These are phyloP conservation scores for Orius laevigatus DNA, from an alignment of 1,140 invertebrate species.

Conservation along the genomic window DNA sequence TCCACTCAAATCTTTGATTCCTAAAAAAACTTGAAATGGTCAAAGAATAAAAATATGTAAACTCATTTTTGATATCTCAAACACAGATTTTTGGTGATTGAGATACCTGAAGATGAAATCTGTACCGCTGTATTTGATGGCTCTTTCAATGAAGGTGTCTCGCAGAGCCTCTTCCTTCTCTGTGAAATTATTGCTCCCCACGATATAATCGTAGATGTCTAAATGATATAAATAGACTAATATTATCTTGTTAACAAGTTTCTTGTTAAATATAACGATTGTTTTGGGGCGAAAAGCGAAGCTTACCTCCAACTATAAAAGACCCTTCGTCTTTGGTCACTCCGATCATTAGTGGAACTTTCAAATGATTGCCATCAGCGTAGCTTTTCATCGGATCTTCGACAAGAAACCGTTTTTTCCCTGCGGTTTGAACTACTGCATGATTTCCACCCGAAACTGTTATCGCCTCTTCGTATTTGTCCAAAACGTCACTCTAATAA, in stretches of 20 bases:
- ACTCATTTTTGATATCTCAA: background rate
- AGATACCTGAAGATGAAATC: too few species aligned
- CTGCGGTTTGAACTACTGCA: conserved; percentile 19
- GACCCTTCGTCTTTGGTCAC: conserved; percentile 24
- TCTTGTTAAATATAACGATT: background rate
- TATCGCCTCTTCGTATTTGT: conserved; percentile 16
- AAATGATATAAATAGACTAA: conserved; percentile 11
- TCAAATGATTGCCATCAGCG: conserved; percentile 17
- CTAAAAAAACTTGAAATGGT: conserved; percentile 11
- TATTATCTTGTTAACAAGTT: conserved; percentile 1
- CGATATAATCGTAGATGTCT: conserved; percentile 21
- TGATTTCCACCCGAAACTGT: conserved; percentile 21
- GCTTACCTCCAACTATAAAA: conserved; percentile 22
- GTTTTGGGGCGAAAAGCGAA: background rate
- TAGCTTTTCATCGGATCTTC: conserved; percentile 19
- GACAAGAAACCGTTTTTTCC: conserved; percentile 15
- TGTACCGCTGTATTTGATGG: conserved; percentile 21
- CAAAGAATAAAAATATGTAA: background rate
- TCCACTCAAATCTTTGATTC: conserved; percentile 21
- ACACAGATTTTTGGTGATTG: too few species aligned
- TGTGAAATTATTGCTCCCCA: conserved; percentile 15
- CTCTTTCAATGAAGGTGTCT: conserved; percentile 19
- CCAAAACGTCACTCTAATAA: conserved; percentile 15
- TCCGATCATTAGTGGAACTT: conserved; percentile 22
- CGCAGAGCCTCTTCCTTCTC: conserved; percentile 19